Evolutionary conservation across 2,113 vertebrate genomes (phyloP), one percentile per base, ranked within the genome.

Genomic region (Ceyx melanurus): DNA sequence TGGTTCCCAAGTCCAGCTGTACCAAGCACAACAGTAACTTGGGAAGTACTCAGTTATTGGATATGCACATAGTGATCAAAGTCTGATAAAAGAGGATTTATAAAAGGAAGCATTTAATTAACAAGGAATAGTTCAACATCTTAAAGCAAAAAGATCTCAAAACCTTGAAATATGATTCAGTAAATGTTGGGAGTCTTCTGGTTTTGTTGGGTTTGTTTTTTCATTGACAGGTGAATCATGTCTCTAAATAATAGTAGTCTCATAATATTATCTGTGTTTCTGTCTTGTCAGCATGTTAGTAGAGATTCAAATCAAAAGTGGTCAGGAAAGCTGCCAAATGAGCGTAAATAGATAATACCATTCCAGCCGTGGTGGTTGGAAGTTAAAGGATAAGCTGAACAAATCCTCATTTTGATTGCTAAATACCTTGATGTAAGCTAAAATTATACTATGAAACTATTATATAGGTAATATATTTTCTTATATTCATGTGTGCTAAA

Each of bases 321-420:
- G 80, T 46, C 33, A 93, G 91, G 81, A 92, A 75, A 67, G 82
- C 82, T 96, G 94, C 95, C 86, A 95, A 71, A 81, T 60, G 84
- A 91, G 77, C 15, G 6, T 83, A 70, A 95, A 87, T 71, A 92
- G 92, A 86, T 94, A 78, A 60, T 87, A 88, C 56, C 60, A 76
- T 70, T 82, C 42, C 65, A 65, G 54, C 77, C 46, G 17, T 57
- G 64, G 62, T 61, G 74, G 84, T 43, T 90, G 88, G 50, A 84
- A 89, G 62, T 92, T 88, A 83, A 75, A 81, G 86, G 56, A n/a
- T 96, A 51, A 88, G 48, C 61, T 65, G 81, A 74, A 72, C 54
- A 93, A 83, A 95, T 81, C 85, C 72, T 89, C 42, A 9, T 85
- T 94, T 76, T 67, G 54, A 65, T 53, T 78, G 77, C 57, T 71